Evolutionary conservation across 35 echinoderm and acorn worm species (phyloP), one percentile per base, ranked within the genome.

Genomic region (Eucidaris tribuloides): DNA sequence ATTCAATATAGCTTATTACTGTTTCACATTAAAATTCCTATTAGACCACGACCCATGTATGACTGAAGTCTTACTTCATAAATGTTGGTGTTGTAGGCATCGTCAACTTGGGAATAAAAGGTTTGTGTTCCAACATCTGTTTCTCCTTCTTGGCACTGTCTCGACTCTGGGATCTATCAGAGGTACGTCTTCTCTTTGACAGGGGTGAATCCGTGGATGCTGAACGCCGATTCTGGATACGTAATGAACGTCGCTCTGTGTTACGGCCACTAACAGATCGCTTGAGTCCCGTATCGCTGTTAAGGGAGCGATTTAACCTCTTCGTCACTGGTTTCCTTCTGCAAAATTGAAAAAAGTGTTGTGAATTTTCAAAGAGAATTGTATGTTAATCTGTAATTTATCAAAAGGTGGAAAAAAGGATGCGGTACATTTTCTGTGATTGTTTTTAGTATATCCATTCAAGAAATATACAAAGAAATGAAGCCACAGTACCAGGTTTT

Each of bases 81-180:
- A 71, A 46, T 7, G 86, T 89, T 18, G 86, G 86, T 35, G 86
- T 89, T 13, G 86, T 71, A n/a, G 86, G 79, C 7, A 89, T 7
- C 0, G 86, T 82, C 27, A 89, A 43, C 32, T 81, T 87, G 24
- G 50, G 38, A 17, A 79, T 64, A 23, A 59, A 49, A 39, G 79
- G 70, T 41, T 78, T 86, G 43, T 30, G 41, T 48, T 56, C 25
- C 14, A 39, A 61, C 54, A 27, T 37, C 57, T 66, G 62, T 29
- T 34, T 20, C 41, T 34, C 38, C 7, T 49, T 48, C 36, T 14
- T 46, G 28, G 25, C 3, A 31, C 82, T 18, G 25, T 44, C 30
- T 42, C 36, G 27, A 36, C 36, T 23, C 20, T 50, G 62, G 42
- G 61, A 22, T 20, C 15, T 32, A 30, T 65, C 39, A 65, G 82